These are phyloP conservation scores for Littorina saxatilis DNA, from an alignment of 1,140 invertebrate species.

Conservation along the genomic window DNA sequence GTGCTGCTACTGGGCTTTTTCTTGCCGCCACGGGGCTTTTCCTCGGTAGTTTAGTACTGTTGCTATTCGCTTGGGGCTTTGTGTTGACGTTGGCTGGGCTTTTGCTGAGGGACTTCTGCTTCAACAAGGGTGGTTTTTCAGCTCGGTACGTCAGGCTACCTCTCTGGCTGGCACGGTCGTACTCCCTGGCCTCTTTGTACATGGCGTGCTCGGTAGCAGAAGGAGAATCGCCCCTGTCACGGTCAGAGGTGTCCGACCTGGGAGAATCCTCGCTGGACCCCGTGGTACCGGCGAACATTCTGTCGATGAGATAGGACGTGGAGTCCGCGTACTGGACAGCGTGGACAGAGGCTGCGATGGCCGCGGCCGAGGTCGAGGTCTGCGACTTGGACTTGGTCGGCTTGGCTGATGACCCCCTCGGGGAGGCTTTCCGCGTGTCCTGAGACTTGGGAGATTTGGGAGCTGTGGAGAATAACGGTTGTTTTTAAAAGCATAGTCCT, in stretches of 20 bases:
- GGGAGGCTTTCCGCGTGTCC: conserved; percentile 3
- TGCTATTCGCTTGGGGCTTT: no score
- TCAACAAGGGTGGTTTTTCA: not conserved
- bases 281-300: conserved; percentile 60
- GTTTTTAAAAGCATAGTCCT: no score
- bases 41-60: not conserved
- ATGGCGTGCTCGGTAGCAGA: conserved; percentile 59
- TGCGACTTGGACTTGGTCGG: conserved; percentile 2
- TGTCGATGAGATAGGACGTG: conserved; percentile 64
- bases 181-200: conserved; percentile 61
- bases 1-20: no score
- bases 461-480: not conserved
- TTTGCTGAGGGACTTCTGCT: conserved; percentile 6
- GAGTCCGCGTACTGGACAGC: conserved; percentile 45
- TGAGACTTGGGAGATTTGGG: conserved; percentile 19
- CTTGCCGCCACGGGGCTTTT: not conserved
- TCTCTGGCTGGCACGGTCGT: conserved; percentile 50
- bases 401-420: not conserved
- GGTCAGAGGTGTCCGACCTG: not conserved
- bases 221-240: conserved; percentile 39
- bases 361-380: not conserved
- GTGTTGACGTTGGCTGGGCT: conserved; percentile 14
- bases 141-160: conserved; percentile 14
- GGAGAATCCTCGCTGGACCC: not conserved
- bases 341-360: conserved; percentile 38